These are phyloP conservation scores for Sycobia sp. DNA, from an alignment of 1,140 invertebrate species.

Conservation along the genomic window DNA sequence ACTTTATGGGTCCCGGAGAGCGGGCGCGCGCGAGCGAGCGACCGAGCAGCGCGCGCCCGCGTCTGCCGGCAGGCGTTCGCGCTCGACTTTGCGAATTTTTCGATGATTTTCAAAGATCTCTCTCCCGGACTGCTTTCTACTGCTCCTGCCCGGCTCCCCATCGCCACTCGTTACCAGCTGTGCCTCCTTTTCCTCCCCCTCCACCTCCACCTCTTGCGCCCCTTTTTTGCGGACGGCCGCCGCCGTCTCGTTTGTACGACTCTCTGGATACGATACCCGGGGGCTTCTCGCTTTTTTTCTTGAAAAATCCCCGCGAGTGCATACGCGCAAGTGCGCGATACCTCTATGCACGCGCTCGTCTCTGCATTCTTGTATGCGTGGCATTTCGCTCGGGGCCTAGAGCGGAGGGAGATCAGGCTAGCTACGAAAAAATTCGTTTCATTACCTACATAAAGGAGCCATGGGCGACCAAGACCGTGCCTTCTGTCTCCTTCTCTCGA, in stretches of 20 bases:
- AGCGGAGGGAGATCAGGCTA: neutral
- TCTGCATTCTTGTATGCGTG: neutral
- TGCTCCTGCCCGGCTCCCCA: too few species aligned
- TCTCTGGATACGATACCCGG: conserved; percentile 9
- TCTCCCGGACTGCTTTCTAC: neutral
- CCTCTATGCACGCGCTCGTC: neutral
- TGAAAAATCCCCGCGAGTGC: neutral
- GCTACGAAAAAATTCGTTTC: conserved; percentile 46
- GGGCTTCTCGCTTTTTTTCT: neutral
- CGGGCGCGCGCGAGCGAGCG: too few species aligned
- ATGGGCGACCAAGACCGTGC: neutral
- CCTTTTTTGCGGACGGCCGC: neutral
- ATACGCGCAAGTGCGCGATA: neutral
- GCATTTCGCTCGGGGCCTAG: neutral
- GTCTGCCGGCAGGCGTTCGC: conserved; percentile 51
- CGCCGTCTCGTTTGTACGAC: neutral
- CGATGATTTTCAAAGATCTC: conserved; percentile 50
- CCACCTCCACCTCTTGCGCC: neutral
- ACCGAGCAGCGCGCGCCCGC: too few species aligned
- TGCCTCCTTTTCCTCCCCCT: neutral
- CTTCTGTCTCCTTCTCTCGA: neutral
- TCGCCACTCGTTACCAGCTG: too few species aligned
- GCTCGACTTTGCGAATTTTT: conserved; percentile 59
- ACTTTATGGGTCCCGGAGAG: conserved; percentile 55
- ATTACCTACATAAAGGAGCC: conserved; percentile 36